A percentile compares a stretch with the other conserved stretches of the same genome.
phyloP scores from a whole-genome alignment of 2,797 vertebrate species.

The Tenualosa ilisha region DNA sequence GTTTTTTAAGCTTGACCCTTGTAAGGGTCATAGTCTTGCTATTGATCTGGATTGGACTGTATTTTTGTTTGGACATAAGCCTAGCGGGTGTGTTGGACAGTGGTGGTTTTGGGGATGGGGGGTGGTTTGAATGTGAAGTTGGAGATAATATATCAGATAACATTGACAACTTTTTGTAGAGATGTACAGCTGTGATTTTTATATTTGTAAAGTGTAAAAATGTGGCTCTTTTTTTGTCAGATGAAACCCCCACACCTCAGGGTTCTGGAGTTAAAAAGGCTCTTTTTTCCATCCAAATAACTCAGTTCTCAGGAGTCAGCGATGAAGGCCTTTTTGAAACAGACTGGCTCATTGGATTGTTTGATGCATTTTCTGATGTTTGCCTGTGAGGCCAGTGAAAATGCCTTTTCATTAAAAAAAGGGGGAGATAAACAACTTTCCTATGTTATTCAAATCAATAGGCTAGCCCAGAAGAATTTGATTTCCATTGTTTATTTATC shows the following conservation, averaged over 20 bases:
- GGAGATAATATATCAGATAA: background rate
- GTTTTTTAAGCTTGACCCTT: slow-evolving; percentile 15
- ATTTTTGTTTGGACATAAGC: background rate
- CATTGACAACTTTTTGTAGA: background rate
- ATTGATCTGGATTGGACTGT: background rate
- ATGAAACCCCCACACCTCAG: background rate
- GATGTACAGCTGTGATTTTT: background rate
- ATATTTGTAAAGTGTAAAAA: background rate
- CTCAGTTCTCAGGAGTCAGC: background rate
- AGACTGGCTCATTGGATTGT: background rate
- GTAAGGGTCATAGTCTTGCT: background rate
- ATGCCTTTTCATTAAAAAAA: slow-evolving; percentile 12
- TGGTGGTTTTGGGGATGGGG: background rate
- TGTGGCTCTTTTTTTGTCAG: background rate
- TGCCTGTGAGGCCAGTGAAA: background rate
- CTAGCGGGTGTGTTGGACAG: no score
- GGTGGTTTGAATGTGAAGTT: background rate
- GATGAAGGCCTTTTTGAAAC: background rate
- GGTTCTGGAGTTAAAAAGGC: background rate
- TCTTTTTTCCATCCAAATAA: background rate
- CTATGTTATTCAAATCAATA: background rate
- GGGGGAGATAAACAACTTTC: background rate
- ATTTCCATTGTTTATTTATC: background rate
- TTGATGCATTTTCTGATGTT: slow-evolving; percentile 14
- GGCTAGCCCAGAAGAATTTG: background rate